phyloP scores from a whole-genome alignment of 2,797 vertebrate genomes.

The Danio albolineatus region DNA sequence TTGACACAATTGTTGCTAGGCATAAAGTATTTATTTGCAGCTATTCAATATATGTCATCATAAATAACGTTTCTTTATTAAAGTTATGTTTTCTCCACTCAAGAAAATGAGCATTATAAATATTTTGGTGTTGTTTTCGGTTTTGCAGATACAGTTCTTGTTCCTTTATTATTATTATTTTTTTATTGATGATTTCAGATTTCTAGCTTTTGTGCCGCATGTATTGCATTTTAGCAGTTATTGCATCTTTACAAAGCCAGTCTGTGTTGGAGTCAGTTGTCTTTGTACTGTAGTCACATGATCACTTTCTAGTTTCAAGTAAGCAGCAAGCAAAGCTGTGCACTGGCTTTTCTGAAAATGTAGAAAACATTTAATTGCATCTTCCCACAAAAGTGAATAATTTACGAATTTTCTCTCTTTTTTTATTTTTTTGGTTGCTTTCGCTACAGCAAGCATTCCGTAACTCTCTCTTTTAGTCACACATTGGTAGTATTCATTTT shows the following conservation, averaged over 20 bases:
- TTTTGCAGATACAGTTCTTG: too few relatives aligned
- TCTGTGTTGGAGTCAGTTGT: background rate
- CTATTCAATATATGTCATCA: too few relatives aligned
- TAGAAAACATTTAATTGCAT: background rate
- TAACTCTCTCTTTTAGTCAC: background rate
- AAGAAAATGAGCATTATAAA: too few relatives aligned
- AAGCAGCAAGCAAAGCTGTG: background rate
- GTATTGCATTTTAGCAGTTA: too few relatives aligned
- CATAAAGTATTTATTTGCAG: too few relatives aligned
- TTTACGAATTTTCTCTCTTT: conserved; percentile 1
- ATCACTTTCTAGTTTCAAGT: background rate
- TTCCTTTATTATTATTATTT: background rate
- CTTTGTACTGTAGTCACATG: too few relatives aligned
- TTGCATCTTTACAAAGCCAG: background rate
- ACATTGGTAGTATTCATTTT: conserved; percentile 24
- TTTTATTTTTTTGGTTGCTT: conserved; percentile 13
- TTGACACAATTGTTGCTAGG: too few relatives aligned
- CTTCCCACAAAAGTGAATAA: background rate
- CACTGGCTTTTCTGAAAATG: background rate
- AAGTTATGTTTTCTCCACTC: too few relatives aligned
- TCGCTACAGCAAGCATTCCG: conserved; percentile 4
- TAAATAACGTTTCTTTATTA: too few relatives aligned
- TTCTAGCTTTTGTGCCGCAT: too few relatives aligned
- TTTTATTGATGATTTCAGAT: background rate
- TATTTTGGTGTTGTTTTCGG: too few relatives aligned